These are phyloP conservation scores for Helostoma temminkii DNA, from an alignment of 2,797 vertebrate genomes.

Conservation along the genomic window DNA sequence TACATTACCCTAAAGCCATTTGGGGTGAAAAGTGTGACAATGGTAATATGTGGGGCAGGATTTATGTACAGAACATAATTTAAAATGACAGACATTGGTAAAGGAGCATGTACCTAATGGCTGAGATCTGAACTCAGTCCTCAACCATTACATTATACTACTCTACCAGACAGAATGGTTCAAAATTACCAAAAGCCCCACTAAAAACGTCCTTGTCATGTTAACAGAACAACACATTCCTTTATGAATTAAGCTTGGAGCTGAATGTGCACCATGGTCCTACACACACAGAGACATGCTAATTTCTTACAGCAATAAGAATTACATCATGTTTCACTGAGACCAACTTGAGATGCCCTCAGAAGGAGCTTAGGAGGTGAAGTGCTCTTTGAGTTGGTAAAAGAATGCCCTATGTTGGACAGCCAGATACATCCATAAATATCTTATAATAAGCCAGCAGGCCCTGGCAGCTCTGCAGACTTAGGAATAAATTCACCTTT, in stretches of 20 bases:
- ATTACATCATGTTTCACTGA: constrained; percentile 8
- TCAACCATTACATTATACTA: neutral
- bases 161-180: neutral
- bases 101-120: neutral
- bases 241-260: too few species aligned
- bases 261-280: too few species aligned
- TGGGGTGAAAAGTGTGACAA: neutral
- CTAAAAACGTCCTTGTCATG: neutral
- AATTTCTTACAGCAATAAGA: neutral
- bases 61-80: neutral
- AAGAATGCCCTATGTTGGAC: constrained; percentile 21
- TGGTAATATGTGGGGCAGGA: neutral
- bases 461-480: constrained; percentile 36
- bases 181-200: neutral
- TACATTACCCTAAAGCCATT: neutral
- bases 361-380: neutral
- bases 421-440: constrained; percentile 48
- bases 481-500: constrained; percentile 42
- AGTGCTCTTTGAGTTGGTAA: constrained; percentile 18
- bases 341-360: constrained; percentile 9
- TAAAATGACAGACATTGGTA: neutral
- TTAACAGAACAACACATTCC: neutral
- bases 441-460: constrained; percentile 53
- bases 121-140: neutral
- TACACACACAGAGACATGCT: too few species aligned